phyloP scores from a whole-genome alignment of 2,797 vertebrate genomes.

The Petrocephalus sullivani region DNA sequence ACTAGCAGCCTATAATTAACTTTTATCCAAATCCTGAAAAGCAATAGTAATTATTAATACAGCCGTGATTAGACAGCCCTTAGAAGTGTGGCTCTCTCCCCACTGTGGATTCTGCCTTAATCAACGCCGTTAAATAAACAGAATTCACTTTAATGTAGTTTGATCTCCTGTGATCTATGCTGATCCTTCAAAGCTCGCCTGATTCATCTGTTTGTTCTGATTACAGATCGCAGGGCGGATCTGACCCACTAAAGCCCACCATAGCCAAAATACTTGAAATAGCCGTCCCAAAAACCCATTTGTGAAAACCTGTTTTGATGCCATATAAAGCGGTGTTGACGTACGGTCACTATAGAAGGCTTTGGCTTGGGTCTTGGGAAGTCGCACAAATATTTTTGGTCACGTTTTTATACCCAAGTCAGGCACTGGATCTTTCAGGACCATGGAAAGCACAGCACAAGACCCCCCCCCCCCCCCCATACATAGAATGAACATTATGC shows the following conservation, averaged over 20 bases:
- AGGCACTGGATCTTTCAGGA: neutral
- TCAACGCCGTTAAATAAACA: neutral
- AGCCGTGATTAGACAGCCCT: neutral
- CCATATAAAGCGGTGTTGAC: neutral
- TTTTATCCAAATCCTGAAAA: neutral
- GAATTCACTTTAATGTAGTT: neutral
- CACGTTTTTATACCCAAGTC: neutral
- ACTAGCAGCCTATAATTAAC: neutral
- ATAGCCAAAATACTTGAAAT: neutral
- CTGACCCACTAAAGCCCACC: neutral
- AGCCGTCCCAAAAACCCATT: neutral
- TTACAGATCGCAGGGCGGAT: neutral
- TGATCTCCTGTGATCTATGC: neutral
- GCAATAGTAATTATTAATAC: neutral
- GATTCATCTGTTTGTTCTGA: neutral
- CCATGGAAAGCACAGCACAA: neutral
- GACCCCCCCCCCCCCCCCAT: neutral
- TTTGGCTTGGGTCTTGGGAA: neutral
- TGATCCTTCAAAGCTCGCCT: neutral
- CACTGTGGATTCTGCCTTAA: neutral
- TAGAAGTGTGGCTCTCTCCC: neutral
- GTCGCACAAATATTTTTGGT: neutral
- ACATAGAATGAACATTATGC: neutral
- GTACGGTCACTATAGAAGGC: neutral
- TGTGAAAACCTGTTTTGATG: neutral